phyloP scores from a whole-genome alignment of 2,888 invertebrate species.

The Drosophila meridiana region DNA sequence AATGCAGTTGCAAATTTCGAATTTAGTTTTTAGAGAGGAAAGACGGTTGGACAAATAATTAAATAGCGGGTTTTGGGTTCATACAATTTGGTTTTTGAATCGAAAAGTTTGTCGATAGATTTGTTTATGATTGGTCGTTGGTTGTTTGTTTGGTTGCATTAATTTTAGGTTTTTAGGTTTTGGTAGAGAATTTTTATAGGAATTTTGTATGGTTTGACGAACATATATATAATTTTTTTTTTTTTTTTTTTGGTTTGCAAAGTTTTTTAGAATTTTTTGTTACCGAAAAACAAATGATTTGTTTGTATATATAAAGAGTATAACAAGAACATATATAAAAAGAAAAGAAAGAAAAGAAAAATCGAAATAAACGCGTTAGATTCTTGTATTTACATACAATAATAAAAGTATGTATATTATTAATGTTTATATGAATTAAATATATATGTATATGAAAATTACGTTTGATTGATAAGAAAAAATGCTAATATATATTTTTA shows the following conservation, averaged over 20 bases:
- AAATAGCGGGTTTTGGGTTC: constrained; percentile 39
- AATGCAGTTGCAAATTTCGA: constrained; percentile 64
- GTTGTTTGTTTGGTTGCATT: constrained; percentile 54
- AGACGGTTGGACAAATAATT: constrained; percentile 41
- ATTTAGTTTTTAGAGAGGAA: constrained; percentile 54
- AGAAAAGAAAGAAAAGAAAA: constrained; percentile 84
- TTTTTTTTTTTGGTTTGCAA: constrained; percentile 47
- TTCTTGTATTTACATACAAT: constrained; percentile 81
- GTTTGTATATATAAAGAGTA: constrained; percentile 56
- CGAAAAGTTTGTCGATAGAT: constrained; percentile 62
- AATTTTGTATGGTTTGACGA: constrained; percentile 80
- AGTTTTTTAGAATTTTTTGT: constrained; percentile 71
- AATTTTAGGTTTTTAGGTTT: constrained; percentile 53
- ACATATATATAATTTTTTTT: constrained; percentile 85
- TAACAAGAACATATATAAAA: constrained; percentile 84
- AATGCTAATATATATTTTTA: constrained; percentile 43
- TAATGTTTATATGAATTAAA: constrained; percentile 36
- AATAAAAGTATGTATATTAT: constrained; percentile 48
- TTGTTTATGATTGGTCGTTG: constrained; percentile 60
- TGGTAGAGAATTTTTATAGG: constrained; percentile 61
- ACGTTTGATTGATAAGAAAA: constrained; percentile 43
- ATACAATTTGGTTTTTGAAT: constrained; percentile 58
- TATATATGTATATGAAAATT: constrained; percentile 34
- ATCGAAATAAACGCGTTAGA: constrained; percentile 86
- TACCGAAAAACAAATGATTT: constrained; percentile 80